Conservation (phyloP, 2,797 vertebrate genomes). For the Borostomias antarcticus region DNA sequence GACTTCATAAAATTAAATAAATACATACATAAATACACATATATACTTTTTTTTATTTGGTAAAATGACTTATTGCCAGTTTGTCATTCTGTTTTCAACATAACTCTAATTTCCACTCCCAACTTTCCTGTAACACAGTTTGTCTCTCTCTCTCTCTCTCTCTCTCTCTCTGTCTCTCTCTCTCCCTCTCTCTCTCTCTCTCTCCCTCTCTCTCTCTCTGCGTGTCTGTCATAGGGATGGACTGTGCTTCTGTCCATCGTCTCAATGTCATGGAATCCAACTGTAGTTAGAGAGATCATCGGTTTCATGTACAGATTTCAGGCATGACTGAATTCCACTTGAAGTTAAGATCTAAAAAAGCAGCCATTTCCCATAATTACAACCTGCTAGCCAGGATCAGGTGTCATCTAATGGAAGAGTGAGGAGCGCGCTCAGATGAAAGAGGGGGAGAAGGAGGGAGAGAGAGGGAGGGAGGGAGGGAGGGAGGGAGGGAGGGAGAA, state of each 20-base stretch:
- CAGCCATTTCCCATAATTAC: constrained; percentile 51
- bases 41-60: no score
- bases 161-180: no score
- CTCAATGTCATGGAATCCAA: background rate
- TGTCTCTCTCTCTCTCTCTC: no score
- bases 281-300: constrained; percentile 23
- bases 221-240: no score
- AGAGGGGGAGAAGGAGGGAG: constrained; percentile 42
- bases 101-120: no score
- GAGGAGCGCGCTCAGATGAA: constrained; percentile 24
- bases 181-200: no score
- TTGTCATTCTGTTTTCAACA: no score
- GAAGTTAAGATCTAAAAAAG: constrained; percentile 52
- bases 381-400: constrained; percentile 36
- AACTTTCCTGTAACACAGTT: no score
- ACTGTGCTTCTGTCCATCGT: background rate
- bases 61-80: no score
- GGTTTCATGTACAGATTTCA: constrained; percentile 51
- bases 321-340: constrained; percentile 45
- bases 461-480: constrained; percentile 27
- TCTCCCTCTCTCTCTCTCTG: background rate
- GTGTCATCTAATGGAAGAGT: constrained; percentile 53
- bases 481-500: constrained; percentile 6
- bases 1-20: background rate
- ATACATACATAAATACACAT: no score